Evolutionary conservation across 92 coral and sea anemone species (phyloP).

Genomic region (Paramuricea clavata): DNA sequence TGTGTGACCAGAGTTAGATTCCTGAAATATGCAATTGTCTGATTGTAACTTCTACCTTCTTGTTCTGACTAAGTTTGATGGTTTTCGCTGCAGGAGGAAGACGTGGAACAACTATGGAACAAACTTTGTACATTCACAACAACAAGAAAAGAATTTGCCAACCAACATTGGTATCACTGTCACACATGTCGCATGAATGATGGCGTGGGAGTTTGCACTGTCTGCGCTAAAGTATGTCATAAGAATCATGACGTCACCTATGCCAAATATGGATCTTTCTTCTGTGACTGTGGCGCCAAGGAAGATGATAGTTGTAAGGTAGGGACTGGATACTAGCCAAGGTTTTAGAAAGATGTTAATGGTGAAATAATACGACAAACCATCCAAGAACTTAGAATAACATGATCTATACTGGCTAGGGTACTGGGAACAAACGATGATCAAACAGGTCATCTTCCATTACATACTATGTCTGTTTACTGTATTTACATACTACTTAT

Average conservation of each 20-base stretch:
- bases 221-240: slow-evolving; percentile 98
- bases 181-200: slow-evolving; percentile 99
- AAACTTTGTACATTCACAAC: slow-evolving; percentile 97
- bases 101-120: slow-evolving; percentile 82
- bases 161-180: slow-evolving; percentile 99
- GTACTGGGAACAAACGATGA: too few species aligned
- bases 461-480: too few species aligned
- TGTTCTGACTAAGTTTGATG: neutral
- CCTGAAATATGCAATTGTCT: neutral
- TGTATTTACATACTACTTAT: too few species aligned
- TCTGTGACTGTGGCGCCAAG: slow-evolving; percentile 99
- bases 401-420: too few species aligned
- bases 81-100: slow-evolving; percentile 81
- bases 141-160: slow-evolving; percentile 97
- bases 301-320: slow-evolving; percentile 98
- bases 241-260: slow-evolving; percentile 96
- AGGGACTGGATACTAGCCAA: too few species aligned
- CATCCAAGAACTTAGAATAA: too few species aligned
- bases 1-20: too few species aligned
- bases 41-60: neutral
- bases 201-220: slow-evolving; percentile 98
- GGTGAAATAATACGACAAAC: too few species aligned
- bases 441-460: too few species aligned
- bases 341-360: too few species aligned
- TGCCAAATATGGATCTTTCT: slow-evolving; percentile 98